These are phyloP conservation scores for Cyrtorhinus lividipennis DNA, from an alignment of 1,140 invertebrate genomes.

Conservation along the genomic window DNA sequence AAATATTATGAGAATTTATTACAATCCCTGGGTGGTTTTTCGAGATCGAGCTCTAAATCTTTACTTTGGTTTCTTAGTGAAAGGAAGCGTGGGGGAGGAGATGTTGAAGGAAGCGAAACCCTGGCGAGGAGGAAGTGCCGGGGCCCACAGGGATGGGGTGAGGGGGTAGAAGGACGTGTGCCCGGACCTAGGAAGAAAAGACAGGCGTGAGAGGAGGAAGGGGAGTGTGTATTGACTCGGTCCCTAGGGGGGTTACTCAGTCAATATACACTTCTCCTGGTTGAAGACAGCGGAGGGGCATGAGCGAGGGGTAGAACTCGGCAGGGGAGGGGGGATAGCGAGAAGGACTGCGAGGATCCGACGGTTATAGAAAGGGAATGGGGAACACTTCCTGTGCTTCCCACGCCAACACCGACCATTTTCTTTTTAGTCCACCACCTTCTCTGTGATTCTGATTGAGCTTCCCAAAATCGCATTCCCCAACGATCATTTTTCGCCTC, in stretches of 20 bases:
- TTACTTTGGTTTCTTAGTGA: not conserved
- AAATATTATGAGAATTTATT: too few relatives aligned
- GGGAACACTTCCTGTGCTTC: not conserved
- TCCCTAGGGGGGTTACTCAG: constrained; percentile 7
- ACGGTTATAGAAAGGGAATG: not conserved
- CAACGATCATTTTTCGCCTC: too few relatives aligned
- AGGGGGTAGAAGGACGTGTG: not conserved
- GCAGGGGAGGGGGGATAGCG: not conserved
- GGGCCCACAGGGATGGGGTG: not conserved
- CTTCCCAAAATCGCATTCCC: too few relatives aligned
- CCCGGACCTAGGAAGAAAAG: not conserved
- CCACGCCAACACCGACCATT: constrained; percentile 8
- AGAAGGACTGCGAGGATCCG: not conserved
- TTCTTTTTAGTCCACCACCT: not conserved
- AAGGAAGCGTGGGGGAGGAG: not conserved
- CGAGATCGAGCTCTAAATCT: not conserved
- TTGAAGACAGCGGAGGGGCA: not conserved
- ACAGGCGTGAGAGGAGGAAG: not conserved
- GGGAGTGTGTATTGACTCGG: constrained; percentile 6
- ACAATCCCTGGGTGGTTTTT: too few relatives aligned
- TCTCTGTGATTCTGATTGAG: too few relatives aligned
- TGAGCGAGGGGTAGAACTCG: not conserved
- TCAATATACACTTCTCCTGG: constrained; percentile 4
- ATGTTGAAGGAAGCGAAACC: not conserved
- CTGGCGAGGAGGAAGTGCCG: too few relatives aligned